A percentile compares a stretch with the other conserved stretches of the same genome.
Conservation (phyloP, 1,140 invertebrate genomes). For the Cydia amplana region DNA sequence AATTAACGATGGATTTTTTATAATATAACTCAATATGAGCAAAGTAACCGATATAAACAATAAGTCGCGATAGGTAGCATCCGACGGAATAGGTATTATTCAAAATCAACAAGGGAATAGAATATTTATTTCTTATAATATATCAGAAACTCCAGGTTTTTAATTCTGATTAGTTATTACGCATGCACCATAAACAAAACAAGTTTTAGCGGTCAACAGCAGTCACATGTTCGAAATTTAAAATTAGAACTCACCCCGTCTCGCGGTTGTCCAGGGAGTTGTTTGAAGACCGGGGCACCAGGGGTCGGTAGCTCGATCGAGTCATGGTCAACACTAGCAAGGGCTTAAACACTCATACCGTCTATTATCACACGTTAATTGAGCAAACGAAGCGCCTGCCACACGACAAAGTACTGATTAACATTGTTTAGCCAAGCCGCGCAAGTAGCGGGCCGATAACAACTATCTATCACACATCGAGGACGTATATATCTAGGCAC, state of each 20-base stretch:
- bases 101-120: neutral
- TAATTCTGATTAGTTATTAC: neutral
- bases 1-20: no score
- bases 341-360: constrained; percentile 12
- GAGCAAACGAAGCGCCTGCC: constrained; percentile 52
- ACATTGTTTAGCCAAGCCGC: constrained; percentile 44
- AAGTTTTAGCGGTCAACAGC: neutral
- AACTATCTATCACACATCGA: constrained; percentile 49
- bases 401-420: constrained; percentile 57
- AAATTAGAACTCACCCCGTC: constrained; percentile 56
- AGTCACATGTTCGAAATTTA: constrained; percentile 5
- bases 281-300: constrained; percentile 67
- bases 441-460: constrained; percentile 45
- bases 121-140: no score
- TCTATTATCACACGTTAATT: constrained; percentile 45
- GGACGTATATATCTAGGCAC: constrained; percentile 38
- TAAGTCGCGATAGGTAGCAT: neutral
- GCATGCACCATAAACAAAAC: neutral
- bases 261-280: constrained; percentile 66
- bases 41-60: no score
- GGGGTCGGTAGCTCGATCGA: constrained; percentile 67
- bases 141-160: neutral
- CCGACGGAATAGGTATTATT: neutral
- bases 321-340: constrained; percentile 54
- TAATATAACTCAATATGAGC: no score